Evolutionary conservation across 2,797 vertebrate species (phyloP), one percentile per base, ranked within the genome.

Genomic region (Orestias chungarensis): DNA sequence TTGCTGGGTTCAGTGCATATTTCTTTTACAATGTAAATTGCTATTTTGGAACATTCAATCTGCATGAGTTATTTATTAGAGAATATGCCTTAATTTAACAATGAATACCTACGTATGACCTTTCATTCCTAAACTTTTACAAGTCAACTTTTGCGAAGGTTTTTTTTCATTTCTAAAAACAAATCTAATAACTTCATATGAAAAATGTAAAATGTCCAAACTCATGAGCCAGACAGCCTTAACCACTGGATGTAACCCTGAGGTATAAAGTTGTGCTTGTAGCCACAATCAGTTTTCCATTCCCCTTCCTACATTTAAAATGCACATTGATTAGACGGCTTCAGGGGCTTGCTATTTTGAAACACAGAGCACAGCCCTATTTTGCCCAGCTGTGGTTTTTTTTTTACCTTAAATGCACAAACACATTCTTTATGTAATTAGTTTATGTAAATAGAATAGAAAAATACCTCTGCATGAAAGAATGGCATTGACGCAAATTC

Each of bases 321-420:
- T 81, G 70, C 71, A 71, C 69, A 72, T 78, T 90, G 92, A 92
- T 91, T 90, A 91, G 74, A 90, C 84, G 85, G 67, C 61, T 82
- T 76, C 31, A 23, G 57, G 70, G 66, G 85, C 85, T 83, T 90
- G 86, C 90, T 74, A 87, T 88, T 90, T 88, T 67, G 79, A 79
- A 86, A 78, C 67, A 79, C 55, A 78, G 65, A 71, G 52, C 80
- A 82, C 64, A 64, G 33, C 35, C 35, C 33, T 67, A 42, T 40
- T 73, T 83, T 80, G 74, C 84, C 81, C 87, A 85, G 87, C 83
- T 91, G 87, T n/a, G n/a, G n/a, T n/a, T n/a, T n/a, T n/a, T 83
- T 79, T 44, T 38, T 35, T 61, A 29, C 66, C 75, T 74, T 49
- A 68, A 76, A 66, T 76, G 44, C 49, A 69, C 54, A 46, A 27